Conservation (phyloP, 2,113 vertebrate species). For the Albula glossodonta region DNA sequence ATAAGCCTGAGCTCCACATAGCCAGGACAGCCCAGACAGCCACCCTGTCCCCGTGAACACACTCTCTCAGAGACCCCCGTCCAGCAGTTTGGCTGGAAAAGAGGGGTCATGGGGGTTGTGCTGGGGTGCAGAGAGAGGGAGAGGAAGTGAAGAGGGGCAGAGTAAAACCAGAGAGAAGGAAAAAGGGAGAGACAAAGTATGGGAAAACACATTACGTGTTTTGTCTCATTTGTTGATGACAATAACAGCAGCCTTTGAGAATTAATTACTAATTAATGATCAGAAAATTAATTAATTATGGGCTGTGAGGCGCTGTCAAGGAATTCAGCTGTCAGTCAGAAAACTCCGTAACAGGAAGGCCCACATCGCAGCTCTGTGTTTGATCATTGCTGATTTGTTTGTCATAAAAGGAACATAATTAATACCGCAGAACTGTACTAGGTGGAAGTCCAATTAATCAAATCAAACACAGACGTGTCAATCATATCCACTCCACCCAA, state of each 20-base stretch:
- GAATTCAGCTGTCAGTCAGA: no score
- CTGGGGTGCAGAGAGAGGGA: not conserved
- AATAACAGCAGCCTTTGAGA: not conserved
- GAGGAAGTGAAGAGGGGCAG: not conserved
- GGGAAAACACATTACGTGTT: no score
- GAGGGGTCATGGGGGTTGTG: not conserved
- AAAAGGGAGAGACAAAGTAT: not conserved
- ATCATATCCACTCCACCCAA: not conserved
- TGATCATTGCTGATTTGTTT: not conserved
- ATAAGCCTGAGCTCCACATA: conserved; percentile 8
- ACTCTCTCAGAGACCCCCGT: not conserved
- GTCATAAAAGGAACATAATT: not conserved
- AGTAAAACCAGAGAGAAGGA: not conserved
- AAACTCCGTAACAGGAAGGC: not conserved
- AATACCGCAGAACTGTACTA: not conserved
- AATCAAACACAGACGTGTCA: not conserved
- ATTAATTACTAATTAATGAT: not conserved
- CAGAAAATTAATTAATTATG: not conserved
- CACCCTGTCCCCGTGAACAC: not conserved
- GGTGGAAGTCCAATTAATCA: not conserved
- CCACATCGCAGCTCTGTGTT: not conserved
- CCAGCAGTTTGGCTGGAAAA: not conserved
- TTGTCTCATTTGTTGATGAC: no score
- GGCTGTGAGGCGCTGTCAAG: not conserved
- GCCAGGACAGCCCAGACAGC: not conserved